These are phyloP conservation scores for Pseudolycoriella hygida DNA, from an alignment of 2,888 invertebrate genomes.

Conservation along the genomic window DNA sequence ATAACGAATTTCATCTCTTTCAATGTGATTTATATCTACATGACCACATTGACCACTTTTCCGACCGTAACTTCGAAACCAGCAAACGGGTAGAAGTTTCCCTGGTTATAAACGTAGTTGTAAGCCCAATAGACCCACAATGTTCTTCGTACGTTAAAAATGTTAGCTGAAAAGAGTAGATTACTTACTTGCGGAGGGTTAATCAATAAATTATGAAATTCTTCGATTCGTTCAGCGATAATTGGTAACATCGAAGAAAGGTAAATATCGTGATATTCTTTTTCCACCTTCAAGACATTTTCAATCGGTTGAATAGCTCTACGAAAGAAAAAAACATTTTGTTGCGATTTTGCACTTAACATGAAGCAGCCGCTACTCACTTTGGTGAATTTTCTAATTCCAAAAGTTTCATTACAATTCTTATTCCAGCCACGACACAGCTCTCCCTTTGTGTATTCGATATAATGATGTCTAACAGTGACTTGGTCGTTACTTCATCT, in stretches of 20 bases:
- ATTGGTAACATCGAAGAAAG: conserved; percentile 43
- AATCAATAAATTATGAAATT: conserved; percentile 43
- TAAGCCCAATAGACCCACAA: too few species aligned
- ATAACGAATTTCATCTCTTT: too few species aligned
- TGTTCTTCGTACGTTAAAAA: too few species aligned
- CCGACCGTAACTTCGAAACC: too few species aligned
- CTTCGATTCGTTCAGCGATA: conserved; percentile 45
- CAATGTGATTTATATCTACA: too few species aligned
- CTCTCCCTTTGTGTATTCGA: conserved; percentile 44
- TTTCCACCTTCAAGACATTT: conserved; percentile 27
- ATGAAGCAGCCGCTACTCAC: conserved; percentile 7
- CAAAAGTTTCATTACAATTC: conserved; percentile 57
- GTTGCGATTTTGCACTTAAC: conserved; percentile 2
- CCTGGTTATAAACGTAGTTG: too few species aligned
- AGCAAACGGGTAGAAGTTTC: too few species aligned
- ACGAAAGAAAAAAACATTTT: not conserved
- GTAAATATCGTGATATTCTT: conserved; percentile 39
- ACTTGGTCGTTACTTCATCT: conserved; percentile 41
- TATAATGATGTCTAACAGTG: conserved; percentile 60
- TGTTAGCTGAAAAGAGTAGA: too few species aligned
- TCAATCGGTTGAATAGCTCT: conserved; percentile 16
- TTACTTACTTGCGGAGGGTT: conserved; percentile 53
- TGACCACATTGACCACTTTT: too few species aligned
- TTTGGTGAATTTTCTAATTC: conserved; percentile 33
- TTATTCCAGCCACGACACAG: conserved; percentile 62